Conservation (phyloP, 2,113 vertebrate species). For the Hyperopisus bebe region DNA sequence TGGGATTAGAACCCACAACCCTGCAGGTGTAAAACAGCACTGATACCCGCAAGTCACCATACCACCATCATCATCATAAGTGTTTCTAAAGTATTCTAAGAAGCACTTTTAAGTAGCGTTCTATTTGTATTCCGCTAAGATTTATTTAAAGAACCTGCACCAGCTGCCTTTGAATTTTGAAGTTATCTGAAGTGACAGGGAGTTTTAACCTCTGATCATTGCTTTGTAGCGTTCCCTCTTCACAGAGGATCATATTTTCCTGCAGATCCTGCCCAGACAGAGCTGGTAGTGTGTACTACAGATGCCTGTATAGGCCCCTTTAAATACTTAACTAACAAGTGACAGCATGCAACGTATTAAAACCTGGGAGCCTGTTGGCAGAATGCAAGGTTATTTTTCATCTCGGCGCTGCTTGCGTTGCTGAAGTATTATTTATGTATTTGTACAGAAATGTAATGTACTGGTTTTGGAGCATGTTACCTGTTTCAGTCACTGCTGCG, state of each 20-base stretch:
- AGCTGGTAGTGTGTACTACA: neutral
- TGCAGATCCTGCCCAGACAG: neutral
- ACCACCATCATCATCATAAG: neutral
- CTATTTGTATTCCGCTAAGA: neutral
- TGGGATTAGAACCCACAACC: neutral
- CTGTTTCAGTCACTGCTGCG: neutral
- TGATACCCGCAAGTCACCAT: neutral
- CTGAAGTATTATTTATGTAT: neutral
- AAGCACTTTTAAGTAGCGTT: neutral
- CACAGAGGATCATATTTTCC: neutral
- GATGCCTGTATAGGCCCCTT: neutral
- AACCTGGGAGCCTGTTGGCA: neutral
- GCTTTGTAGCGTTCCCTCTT: neutral
- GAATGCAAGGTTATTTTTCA: neutral
- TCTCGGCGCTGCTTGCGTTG: neutral
- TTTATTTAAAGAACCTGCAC: neutral
- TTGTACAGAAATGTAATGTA: neutral
- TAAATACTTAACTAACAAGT: neutral
- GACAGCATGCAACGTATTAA: neutral
- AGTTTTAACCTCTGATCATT: neutral
- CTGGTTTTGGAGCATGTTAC: neutral
- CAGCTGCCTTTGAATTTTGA: neutral
- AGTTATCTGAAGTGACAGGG: neutral
- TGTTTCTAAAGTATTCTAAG: neutral
- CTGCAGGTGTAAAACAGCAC: neutral